These are phyloP conservation scores for Drosophila percnosoma DNA, from an alignment of 2,888 invertebrate genomes.

Conservation along the genomic window DNA sequence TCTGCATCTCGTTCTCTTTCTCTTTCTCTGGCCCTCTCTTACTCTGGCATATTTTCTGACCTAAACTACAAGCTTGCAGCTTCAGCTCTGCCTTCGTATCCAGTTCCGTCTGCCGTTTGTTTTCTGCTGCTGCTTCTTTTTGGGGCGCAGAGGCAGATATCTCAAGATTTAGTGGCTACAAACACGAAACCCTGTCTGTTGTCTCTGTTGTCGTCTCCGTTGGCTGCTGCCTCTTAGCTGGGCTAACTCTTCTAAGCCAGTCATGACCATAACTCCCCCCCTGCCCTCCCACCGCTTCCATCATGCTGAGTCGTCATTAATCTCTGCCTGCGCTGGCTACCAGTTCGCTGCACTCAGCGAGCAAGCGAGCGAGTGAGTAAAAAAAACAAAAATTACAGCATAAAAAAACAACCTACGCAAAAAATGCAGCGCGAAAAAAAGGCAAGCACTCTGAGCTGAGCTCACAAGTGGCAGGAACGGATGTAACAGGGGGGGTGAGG, in stretches of 20 bases:
- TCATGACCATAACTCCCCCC: constrained; percentile 14
- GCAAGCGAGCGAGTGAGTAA: background rate
- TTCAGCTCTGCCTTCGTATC: constrained; percentile 16
- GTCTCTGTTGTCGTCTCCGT: constrained; percentile 15
- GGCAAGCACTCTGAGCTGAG: constrained; percentile 46
- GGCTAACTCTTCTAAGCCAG: constrained; percentile 48
- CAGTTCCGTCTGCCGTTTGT: constrained; percentile 6
- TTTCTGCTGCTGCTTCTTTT: constrained; percentile 12
- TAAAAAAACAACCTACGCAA: constrained; percentile 62
- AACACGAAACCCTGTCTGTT: constrained; percentile 52
- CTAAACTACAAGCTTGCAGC: constrained; percentile 21
- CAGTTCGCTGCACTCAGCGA: constrained; percentile 72
- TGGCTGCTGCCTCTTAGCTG: constrained; percentile 36
- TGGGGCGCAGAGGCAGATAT: constrained; percentile 14
- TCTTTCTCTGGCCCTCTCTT: background rate
- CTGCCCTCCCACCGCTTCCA: background rate
- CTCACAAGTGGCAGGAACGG: background rate
- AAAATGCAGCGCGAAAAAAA: constrained; percentile 80
- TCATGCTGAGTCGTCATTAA: constrained; percentile 54
- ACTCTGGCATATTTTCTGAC: background rate
- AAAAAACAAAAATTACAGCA: background rate
- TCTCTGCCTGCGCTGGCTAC: constrained; percentile 68
- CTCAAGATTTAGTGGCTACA: constrained; percentile 68
- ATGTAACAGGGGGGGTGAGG: background rate
- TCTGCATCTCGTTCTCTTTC: background rate